Base-by-base conservation (phyloP, 2,113 vertebrate genomes). In the Himantopus leucocephalus region DNA sequence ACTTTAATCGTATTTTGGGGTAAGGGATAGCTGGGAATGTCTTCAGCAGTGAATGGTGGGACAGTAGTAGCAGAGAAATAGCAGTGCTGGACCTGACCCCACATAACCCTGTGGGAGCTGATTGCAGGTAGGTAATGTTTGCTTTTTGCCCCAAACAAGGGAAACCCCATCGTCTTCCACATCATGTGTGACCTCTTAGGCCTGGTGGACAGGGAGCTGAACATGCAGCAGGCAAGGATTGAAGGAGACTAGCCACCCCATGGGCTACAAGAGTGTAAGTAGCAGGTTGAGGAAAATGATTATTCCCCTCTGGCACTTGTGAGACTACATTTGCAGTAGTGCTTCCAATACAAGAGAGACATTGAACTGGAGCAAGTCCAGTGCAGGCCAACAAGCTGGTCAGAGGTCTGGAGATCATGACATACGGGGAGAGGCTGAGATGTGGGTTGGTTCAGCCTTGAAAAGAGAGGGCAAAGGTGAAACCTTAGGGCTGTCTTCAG, bases 1-100 rank as follows among this genome's bases (percentile, higher is more conserved):
- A 21, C 27, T 79, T 73, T 27, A 55, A 11, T 55, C 0, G 0
- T 43, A 32, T 35, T 35, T 35, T 3, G 3, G 7, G 18, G 8
- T 56, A 45, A 64, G 23, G 15, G 13, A 24, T 32, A 58, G 23
- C 43, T 88, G 26, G 32, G 43, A 82, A 63, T 43, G 13, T 58
- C 56, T 71, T 59, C 35, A 37, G 56, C 5, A 35, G 47, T 27
- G 26, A 55, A 26, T 48, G 8, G 30, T 23, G 48, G 26, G 23
- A 17, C 6, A 18, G 32, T 58, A 77, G 35, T 12, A 64, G 35
- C 29, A 71, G 43, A 82, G 39, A 87, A 52, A 58, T 13, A 82
- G 16, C 35, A 68, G 26, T 76, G 35, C 34, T 72, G 58, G 37
- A 18, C 64, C 16, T 72, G 50, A 64, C 18, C 6, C 24, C 11